A percentile compares a stretch with the other conserved stretches of the same genome.
These are phyloP conservation scores for Anarrhichthys ocellatus DNA, from an alignment of 2,113 vertebrate species.

Conservation along the genomic window DNA sequence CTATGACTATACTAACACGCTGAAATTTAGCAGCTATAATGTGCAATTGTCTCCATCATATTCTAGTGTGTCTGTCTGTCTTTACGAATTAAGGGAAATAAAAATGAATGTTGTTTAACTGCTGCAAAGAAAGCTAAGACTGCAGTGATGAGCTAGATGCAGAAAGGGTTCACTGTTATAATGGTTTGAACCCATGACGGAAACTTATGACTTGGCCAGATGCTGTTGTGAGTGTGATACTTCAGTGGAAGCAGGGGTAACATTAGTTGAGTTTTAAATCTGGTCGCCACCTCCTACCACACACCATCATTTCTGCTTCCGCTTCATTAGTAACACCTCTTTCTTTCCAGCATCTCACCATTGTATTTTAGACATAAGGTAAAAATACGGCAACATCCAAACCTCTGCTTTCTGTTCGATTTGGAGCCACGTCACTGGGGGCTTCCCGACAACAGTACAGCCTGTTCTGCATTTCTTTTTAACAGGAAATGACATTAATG, in stretches of 20 bases:
- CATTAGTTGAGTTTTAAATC: not conserved
- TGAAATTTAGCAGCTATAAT: not conserved
- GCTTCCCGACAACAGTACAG: not conserved
- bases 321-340: constrained; percentile 5
- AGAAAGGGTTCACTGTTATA: not conserved
- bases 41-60: not conserved
- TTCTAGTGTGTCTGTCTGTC: not conserved
- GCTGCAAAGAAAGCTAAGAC: not conserved
- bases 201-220: not conserved
- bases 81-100: not conserved
- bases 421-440: not conserved
- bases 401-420: constrained; percentile 5
- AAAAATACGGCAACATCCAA: constrained; percentile 3
- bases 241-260: not conserved
- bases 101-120: not conserved
- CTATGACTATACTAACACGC: not conserved
- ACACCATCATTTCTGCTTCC: constrained; percentile 12
- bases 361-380: not conserved
- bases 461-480: constrained; percentile 33
- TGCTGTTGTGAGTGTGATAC: not conserved
- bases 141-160: not conserved
- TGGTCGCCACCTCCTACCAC: not conserved
- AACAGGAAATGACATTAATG: constrained; percentile 47
- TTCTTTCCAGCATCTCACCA: constrained; percentile 3
- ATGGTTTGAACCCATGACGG: not conserved